These are phyloP conservation scores for Cyclargus thomasi DNA, from an alignment of 1,140 invertebrate genomes.

Conservation along the genomic window DNA sequence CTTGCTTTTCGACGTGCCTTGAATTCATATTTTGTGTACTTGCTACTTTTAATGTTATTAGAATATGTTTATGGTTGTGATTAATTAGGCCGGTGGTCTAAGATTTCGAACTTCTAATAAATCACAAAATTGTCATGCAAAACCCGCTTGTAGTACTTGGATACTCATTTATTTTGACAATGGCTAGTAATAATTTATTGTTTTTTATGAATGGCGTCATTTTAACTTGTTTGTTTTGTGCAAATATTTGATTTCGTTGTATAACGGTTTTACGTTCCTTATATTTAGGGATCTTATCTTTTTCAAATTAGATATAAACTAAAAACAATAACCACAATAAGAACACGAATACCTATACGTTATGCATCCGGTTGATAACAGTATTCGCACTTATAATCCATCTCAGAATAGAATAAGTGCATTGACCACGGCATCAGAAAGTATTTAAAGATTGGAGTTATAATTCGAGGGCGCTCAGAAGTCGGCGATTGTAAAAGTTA, in stretches of 20 bases:
- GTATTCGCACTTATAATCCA: conserved; percentile 6
- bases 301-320: not conserved
- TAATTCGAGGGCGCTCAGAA: not conserved
- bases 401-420: conserved; percentile 14
- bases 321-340: not conserved
- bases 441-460: not conserved
- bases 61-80: not conserved
- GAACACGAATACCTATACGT: not conserved
- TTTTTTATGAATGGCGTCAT: too few species aligned
- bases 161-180: not conserved
- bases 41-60: not conserved
- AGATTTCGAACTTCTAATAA: not conserved
- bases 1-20: conserved; percentile 57
- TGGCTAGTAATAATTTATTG: not conserved
- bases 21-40: conserved; percentile 33
- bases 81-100: not conserved
- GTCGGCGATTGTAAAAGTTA: not conserved
- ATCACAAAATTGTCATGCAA: not conserved
- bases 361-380: conserved; percentile 23
- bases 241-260: too few species aligned
- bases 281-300: not conserved
- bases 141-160: not conserved
- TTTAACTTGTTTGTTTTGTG: too few species aligned
- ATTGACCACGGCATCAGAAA: conserved; percentile 5
- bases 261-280: too few species aligned